Evolutionary conservation across 2,797 vertebrate genomes (phyloP).

Genomic region (Dromococcyx pavoninus): DNA sequence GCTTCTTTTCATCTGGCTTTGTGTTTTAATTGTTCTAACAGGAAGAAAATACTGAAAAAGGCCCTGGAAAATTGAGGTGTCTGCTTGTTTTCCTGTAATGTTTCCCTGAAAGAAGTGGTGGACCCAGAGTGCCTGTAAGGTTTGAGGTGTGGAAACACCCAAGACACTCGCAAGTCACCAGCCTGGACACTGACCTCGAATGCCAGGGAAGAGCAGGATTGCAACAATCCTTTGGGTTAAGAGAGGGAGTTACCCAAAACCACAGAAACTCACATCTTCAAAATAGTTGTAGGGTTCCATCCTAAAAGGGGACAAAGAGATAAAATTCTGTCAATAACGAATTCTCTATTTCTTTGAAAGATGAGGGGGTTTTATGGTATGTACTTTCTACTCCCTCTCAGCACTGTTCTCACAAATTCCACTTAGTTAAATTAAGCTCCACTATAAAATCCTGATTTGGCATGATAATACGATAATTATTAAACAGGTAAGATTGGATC

Average conservation of each 20-base stretch:
- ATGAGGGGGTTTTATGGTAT: background rate
- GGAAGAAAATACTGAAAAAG: background rate
- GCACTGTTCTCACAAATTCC: background rate
- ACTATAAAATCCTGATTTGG: background rate
- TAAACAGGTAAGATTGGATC: background rate
- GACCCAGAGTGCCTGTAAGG: background rate
- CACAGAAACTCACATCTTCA: background rate
- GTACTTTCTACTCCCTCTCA: background rate
- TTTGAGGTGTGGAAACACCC: background rate
- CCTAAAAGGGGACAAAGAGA: background rate
- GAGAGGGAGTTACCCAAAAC: background rate
- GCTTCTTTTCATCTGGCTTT: background rate
- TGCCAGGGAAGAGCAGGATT: background rate
- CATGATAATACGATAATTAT: background rate
- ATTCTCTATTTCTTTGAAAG: background rate
- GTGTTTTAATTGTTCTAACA: background rate
- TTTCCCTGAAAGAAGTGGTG: background rate
- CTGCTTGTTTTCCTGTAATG: background rate
- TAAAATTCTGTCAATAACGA: no score
- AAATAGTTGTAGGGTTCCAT: accelerated
- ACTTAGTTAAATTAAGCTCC: constrained; percentile 6
- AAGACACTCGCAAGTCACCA: background rate
- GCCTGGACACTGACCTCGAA: background rate
- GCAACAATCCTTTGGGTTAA: background rate
- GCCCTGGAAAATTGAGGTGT: background rate